Percentiles rank a stretch among this genome's conserved stretches.
phyloP scores from a whole-genome alignment of 2,888 invertebrate genomes.

The Glyphotaelius pellucidus region DNA sequence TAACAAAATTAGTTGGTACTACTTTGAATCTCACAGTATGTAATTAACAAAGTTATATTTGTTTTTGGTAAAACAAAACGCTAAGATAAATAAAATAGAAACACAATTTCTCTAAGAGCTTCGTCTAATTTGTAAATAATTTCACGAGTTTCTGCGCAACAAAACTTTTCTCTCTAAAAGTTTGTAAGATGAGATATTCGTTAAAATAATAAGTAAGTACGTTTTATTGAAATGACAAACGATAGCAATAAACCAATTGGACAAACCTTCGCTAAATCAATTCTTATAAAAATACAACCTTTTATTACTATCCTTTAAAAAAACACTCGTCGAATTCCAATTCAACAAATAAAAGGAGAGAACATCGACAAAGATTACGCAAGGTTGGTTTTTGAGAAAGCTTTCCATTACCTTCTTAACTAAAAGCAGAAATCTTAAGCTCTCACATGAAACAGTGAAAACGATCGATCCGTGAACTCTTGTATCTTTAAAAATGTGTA shows the following conservation, averaged over 20 bases:
- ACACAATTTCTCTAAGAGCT: not conserved
- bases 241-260: slow-evolving; percentile 24
- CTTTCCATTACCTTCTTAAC: too few relatives aligned
- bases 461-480: too few relatives aligned
- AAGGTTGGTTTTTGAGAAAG: not conserved
- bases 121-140: not conserved
- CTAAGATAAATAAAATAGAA: not conserved
- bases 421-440: too few relatives aligned
- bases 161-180: not conserved
- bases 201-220: not conserved
- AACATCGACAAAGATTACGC: not conserved
- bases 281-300: slow-evolving; percentile 6
- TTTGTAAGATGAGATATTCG: not conserved
- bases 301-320: slow-evolving; percentile 22
- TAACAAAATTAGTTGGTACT: not conserved
- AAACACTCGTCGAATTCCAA: slow-evolving; percentile 27
- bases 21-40: not conserved
- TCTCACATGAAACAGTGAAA: not conserved
- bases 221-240: not conserved
- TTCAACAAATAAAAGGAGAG: not conserved
- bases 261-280: not conserved
- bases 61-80: not conserved
- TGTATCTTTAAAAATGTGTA: too few relatives aligned
- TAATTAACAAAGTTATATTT: not conserved
- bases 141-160: not conserved